A percentile compares a stretch with the other conserved stretches of the same genome.
Evolutionary conservation across 2,888 invertebrate species (phyloP).

Genomic region (Archips crataeganus): DNA sequence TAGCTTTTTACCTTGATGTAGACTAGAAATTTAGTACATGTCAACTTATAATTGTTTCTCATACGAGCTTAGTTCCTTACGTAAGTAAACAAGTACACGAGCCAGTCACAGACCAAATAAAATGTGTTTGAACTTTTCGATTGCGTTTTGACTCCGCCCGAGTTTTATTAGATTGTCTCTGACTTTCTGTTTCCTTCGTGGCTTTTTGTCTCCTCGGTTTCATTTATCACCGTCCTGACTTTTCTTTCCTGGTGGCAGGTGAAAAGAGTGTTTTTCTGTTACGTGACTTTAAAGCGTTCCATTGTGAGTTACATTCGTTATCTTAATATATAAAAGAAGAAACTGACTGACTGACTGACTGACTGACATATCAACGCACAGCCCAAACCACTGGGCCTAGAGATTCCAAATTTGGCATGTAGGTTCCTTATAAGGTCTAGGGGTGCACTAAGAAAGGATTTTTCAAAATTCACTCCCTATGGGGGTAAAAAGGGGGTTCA

Average conservation of each 20-base stretch:
- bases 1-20: neutral
- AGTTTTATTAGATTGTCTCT: constrained; percentile 22
- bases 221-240: neutral
- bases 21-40: no score
- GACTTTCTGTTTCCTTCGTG: neutral
- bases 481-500: no score
- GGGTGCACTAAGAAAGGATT: no score
- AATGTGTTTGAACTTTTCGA: constrained; percentile 23
- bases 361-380: no score
- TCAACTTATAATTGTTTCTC: neutral
- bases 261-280: constrained; percentile 2
- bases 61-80: neutral
- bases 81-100: neutral
- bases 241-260: neutral
- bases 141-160: constrained; percentile 16
- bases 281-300: neutral
- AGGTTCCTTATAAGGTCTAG: no score
- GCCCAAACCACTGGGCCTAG: no score
- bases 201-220: constrained; percentile 1
- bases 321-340: no score
- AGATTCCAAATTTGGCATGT: no score
- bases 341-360: no score
- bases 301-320: neutral
- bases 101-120: constrained; percentile 6
- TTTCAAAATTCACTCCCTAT: no score